Evolutionary conservation across 2,113 vertebrate genomes (phyloP), one percentile per base, ranked within the genome.

Genomic region (Pelmatolapia mariae): DNA sequence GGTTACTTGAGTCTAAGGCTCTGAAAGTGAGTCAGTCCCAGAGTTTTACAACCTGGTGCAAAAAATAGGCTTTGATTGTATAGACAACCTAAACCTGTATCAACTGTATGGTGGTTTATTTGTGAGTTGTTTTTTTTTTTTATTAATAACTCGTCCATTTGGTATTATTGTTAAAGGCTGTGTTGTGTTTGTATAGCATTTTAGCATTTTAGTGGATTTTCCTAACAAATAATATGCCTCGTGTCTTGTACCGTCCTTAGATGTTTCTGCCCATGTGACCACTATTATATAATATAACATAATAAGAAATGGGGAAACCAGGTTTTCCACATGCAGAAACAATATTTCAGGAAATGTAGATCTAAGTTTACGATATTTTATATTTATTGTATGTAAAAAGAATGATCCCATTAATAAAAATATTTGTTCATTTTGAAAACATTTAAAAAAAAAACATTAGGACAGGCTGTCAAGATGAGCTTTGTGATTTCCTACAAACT

Each of bases 221-320:
- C 66, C 38, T 43, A 43, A 26, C 38, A 43, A 43, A 71, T 43
- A 71, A 24, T 71, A 16, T 71, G 3, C 5, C n/a, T 71, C 5
- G n/a, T 43, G 1, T 26, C n/a, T 26, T 16, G 0, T 1, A 16
- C 2, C 13, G 0, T 9, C 36, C 33, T 66, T n/a, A 66, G 10
- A 43, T 0, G n/a, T 6, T 43, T 71, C 38, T 73, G 22, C 68
- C n/a, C 4, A 43, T 16, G 8, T 73, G 31, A 36, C 10, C 12
- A 45, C 8, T 45, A 45, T 45, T 73, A 45, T 45, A 18, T 73
- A 6, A 45, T 73, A 16, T 45, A 3, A 73, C 59, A 61, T 33
- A 33, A 61, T 33, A 61, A 11, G 59, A 61, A 61, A 61, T 19
- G 29, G 29, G 57, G 29, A 61, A 63, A 73, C 38, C 8, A 73